Base-by-base conservation (phyloP, 53 echinoderm and acorn worm species). In the Zoroaster sp. region DNA sequence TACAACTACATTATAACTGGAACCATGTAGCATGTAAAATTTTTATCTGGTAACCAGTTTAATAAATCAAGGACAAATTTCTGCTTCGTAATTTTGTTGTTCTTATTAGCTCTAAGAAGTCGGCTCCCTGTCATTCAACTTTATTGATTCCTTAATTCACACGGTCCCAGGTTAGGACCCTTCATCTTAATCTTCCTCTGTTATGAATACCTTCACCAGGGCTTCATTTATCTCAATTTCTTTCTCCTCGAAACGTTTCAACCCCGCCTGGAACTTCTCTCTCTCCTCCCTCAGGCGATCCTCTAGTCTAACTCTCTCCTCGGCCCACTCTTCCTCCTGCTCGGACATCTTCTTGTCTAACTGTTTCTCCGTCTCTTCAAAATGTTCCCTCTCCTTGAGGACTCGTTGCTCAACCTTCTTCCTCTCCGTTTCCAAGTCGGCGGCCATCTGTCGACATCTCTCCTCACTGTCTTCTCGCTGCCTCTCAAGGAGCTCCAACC, bases 351-450 rank as follows among this genome's bases (percentile, higher is more conserved):
- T 79, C 38, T 79, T 35, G 28, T 79, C 54, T 42, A 90, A 73
- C 53, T 49, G 90, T 41, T 35, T 69, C 52, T 94, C 94, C 42
- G 73, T 79, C 59, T 78, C 76, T 66, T 45, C 55, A n/a, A 91
- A 41, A 9, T 67, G 53, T 35, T 88, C 70, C 55, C 75, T 78
- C 80, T 96, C 90, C 65, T 72, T 75, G 3, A 73, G 54, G 5
- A 88, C 65, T 63, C 80, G 77, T 39, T 31, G 51, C 78, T 90
- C 92, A 20, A 90, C 41, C 47, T 92, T 68, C 37, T 77, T 40
- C 66, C 80, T 94, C 87, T 93, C 93, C 51, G 36, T 74, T 52
- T 91, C 91, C 72, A 94, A 66, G 49, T 66, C 41, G 23, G 43
- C n/a, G 20, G 87, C 63, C 70, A 73, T 73, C 44, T 87, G 82